Conservation (phyloP, 1,140 invertebrate species). For the Zaprionus africanus region DNA sequence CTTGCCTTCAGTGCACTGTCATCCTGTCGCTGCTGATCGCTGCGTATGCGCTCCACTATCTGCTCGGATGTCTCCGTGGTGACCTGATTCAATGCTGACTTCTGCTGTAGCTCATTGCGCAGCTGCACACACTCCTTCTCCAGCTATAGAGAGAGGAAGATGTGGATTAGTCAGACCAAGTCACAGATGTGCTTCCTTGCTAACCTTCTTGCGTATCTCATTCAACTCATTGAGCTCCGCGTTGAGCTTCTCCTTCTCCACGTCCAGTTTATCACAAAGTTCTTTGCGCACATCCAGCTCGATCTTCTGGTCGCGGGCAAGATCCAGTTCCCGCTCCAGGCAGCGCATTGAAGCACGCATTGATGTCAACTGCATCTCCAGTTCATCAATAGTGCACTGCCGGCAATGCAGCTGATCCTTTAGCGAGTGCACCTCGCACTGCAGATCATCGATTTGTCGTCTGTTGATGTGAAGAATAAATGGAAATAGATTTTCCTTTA, state of each 20-base stretch:
- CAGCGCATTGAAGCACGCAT: constrained; percentile 41
- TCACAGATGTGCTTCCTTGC: background rate
- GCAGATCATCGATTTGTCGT: constrained; percentile 70
- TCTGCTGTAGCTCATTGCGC: constrained; percentile 58
- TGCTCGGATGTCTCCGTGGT: constrained; percentile 68
- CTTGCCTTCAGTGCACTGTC: constrained; percentile 53
- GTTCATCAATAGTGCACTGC: constrained; percentile 52
- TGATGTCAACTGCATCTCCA: constrained; percentile 59
- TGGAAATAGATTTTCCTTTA: background rate
- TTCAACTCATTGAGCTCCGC: constrained; percentile 74
- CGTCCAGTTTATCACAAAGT: constrained; percentile 77
- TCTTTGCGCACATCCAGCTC: constrained; percentile 76
- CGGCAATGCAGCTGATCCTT: constrained; percentile 63
- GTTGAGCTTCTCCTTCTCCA: constrained; percentile 74
- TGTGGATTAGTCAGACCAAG: background rate
- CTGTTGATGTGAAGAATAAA: constrained; percentile 25
- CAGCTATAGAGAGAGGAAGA: constrained; percentile 29
- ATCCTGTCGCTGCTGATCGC: constrained; percentile 70
- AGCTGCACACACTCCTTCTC: constrained; percentile 61
- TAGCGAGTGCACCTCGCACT: constrained; percentile 60
- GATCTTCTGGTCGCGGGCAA: constrained; percentile 64
- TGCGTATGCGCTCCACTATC: constrained; percentile 59
- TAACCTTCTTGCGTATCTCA: constrained; percentile 71
- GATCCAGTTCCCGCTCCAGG: constrained; percentile 63
- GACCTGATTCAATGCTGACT: constrained; percentile 44